phyloP scores from a whole-genome alignment of 2,797 vertebrate species.

The Gymnoscopelus braueri region DNA sequence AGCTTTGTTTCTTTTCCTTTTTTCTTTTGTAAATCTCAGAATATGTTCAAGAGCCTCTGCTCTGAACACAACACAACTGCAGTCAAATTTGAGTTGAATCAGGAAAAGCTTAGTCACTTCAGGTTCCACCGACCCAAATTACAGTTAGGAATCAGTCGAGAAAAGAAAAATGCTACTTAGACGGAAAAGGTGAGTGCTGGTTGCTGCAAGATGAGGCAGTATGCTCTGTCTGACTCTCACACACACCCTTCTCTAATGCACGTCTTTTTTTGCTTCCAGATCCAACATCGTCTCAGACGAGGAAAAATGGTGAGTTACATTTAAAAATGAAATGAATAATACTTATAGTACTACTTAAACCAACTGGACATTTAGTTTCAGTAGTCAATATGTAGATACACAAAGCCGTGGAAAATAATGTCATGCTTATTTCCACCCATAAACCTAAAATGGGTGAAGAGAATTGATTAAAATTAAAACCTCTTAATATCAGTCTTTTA shows the following conservation, averaged over 20 bases:
- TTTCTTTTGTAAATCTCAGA: slow-evolving; percentile 60
- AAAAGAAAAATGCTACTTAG: slow-evolving; percentile 78
- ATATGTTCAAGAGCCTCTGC: slow-evolving; percentile 79
- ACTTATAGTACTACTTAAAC: too few relatives aligned
- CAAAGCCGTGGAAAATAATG: too few relatives aligned
- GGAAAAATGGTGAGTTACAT: slow-evolving; percentile 81
- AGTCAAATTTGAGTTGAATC: slow-evolving; percentile 67
- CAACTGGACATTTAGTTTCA: too few relatives aligned
- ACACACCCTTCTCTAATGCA: slow-evolving; percentile 31
- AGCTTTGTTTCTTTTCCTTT: slow-evolving; percentile 32
- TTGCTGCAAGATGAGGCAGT: slow-evolving; percentile 2
- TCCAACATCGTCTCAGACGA: slow-evolving; percentile 77
- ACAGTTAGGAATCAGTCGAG: slow-evolving; percentile 58
- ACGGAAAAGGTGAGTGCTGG: slow-evolving; percentile 63
- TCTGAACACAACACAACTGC: slow-evolving; percentile 65
- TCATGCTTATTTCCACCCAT: too few relatives aligned
- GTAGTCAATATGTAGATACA: too few relatives aligned
- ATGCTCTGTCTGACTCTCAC: background rate
- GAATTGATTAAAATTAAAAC: too few relatives aligned
- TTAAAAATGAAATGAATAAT: background rate
- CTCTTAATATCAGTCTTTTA: too few relatives aligned
- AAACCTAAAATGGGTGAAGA: too few relatives aligned
- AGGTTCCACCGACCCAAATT: slow-evolving; percentile 79
- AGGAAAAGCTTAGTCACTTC: slow-evolving; percentile 64
- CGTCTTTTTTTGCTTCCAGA: slow-evolving; percentile 66